Conservation (phyloP, 1,140 invertebrate genomes). For the Cecropterus lyciades region DNA sequence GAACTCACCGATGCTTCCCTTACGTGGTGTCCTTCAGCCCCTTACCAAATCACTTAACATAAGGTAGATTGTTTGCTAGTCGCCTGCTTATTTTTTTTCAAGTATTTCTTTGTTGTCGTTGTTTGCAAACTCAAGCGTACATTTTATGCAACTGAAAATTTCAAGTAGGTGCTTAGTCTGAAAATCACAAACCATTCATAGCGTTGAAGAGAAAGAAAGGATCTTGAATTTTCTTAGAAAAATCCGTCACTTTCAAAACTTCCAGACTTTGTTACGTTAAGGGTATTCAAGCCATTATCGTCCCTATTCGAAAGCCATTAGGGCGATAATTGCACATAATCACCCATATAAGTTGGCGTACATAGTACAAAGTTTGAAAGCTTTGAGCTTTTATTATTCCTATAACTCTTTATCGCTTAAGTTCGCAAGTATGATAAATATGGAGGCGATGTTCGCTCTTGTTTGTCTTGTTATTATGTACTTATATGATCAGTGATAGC, state of each 20-base stretch:
- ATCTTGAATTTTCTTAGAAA: slow-evolving; percentile 15
- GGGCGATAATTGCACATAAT: slow-evolving; percentile 21
- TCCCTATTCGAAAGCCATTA: slow-evolving; percentile 1
- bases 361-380: slow-evolving; percentile 2
- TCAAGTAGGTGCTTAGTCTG: no score
- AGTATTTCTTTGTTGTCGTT: no score
- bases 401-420: slow-evolving; percentile 9
- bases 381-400: slow-evolving; percentile 11
- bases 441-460: background rate
- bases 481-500: no score
- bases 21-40: no score
- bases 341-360: slow-evolving; percentile 3
- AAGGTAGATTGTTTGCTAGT: no score
- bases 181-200: background rate
- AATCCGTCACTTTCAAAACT: slow-evolving; percentile 17
- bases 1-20: no score
- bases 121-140: no score
- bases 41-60: no score
- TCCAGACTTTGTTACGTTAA: slow-evolving; percentile 18
- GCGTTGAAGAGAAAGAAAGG: slow-evolving; percentile 8
- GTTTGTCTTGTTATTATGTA: background rate
- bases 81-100: no score
- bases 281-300: slow-evolving; percentile 7
- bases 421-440: slow-evolving; percentile 13
- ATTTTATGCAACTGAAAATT: background rate